Conservation (phyloP, 2,888 invertebrate genomes). For the Chouioia cunea region DNA sequence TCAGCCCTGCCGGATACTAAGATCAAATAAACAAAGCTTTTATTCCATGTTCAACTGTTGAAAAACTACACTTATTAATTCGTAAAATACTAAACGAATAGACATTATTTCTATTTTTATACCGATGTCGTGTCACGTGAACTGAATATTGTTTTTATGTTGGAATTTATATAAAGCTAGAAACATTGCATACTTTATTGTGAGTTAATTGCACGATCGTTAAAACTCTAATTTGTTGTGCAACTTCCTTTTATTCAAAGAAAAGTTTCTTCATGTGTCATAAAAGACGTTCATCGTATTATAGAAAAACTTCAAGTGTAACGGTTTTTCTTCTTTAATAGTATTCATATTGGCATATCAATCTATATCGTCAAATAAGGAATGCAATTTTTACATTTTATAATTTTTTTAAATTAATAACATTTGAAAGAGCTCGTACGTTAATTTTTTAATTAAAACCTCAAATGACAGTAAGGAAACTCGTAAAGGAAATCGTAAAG, state of each 20-base stretch:
- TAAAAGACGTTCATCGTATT: conserved; percentile 32
- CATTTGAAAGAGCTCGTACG: too few species aligned
- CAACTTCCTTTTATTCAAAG: conserved; percentile 39
- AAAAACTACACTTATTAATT: too few species aligned
- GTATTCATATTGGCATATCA: neutral
- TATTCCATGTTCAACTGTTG: too few species aligned
- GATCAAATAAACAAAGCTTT: neutral
- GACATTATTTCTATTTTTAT: too few species aligned
- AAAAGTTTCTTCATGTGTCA: conserved; percentile 9
- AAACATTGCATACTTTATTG: conserved; percentile 15
- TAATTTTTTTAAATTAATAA: too few species aligned
- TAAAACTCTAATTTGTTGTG: conserved; percentile 39
- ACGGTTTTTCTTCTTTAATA: conserved; percentile 22
- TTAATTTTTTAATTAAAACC: too few species aligned
- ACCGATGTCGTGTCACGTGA: too few species aligned
- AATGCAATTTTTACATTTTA: too few species aligned
- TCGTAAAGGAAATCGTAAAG: too few species aligned
- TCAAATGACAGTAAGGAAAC: too few species aligned
- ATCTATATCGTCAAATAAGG: neutral
- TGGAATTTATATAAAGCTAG: neutral
- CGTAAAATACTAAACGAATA: too few species aligned
- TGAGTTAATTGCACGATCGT: conserved; percentile 28
- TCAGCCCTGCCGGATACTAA: conserved; percentile 15
- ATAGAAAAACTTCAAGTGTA: conserved; percentile 25
- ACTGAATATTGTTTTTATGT: too few species aligned